Evolutionary conservation across 1,140 invertebrate species (phyloP).

Genomic region (Oryzaephilus surinamensis): DNA sequence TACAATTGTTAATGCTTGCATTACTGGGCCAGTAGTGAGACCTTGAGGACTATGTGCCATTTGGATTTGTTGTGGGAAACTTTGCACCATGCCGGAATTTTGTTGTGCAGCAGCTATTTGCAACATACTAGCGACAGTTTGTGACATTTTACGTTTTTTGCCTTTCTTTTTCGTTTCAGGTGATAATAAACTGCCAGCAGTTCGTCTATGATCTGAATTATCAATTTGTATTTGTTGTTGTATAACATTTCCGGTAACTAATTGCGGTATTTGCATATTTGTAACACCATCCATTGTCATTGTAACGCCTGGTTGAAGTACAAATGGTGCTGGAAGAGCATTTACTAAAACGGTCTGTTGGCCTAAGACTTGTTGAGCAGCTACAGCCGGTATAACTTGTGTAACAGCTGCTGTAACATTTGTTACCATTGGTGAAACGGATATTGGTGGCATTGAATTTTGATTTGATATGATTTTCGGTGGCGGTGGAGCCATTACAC

Average conservation of each 20-base stretch:
- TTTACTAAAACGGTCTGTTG: constrained; percentile 75
- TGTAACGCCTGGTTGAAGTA: constrained; percentile 62
- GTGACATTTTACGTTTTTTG: constrained; percentile 61
- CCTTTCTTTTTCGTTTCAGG: constrained; percentile 59
- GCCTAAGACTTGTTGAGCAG: constrained; percentile 50
- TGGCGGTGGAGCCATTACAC: constrained; percentile 53
- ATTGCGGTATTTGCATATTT: constrained; percentile 54
- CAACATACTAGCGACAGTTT: constrained; percentile 63
- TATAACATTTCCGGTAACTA: constrained; percentile 54
- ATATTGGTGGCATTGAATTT: constrained; percentile 52
- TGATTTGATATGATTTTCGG: constrained; percentile 46
- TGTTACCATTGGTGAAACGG: constrained; percentile 55
- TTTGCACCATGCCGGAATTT: constrained; percentile 32
- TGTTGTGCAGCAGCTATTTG: constrained; percentile 54
- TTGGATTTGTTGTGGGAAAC: constrained; percentile 53
- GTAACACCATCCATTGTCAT: constrained; percentile 55
- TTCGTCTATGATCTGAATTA: constrained; percentile 36
- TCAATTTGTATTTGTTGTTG: constrained; percentile 42
- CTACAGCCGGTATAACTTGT: constrained; percentile 51
- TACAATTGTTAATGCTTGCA: constrained; percentile 65
- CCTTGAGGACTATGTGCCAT: constrained; percentile 47
- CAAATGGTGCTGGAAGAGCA: constrained; percentile 65
- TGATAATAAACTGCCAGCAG: constrained; percentile 46
- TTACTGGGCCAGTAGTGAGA: constrained; percentile 48
- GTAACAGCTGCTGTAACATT: constrained; percentile 57